These are phyloP conservation scores for Tor tambroides DNA, from an alignment of 2,113 vertebrate species.

Conservation along the genomic window DNA sequence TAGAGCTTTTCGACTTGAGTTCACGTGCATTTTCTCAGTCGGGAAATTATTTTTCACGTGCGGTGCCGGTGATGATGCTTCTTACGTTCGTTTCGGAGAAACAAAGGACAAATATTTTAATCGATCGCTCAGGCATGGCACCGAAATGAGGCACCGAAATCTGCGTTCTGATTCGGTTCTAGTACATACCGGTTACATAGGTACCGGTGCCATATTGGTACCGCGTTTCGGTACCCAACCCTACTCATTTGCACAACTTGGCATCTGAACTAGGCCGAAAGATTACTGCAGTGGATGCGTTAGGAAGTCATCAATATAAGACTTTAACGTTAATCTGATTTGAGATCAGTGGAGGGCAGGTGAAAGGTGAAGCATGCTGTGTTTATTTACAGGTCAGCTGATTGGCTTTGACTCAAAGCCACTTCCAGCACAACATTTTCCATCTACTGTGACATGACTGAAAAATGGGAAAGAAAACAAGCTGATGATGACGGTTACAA, in stretches of 20 bases:
- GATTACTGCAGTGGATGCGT: constrained; percentile 44
- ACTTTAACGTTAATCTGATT: constrained; percentile 59
- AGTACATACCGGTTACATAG: too few species aligned
- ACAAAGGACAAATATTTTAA: too few species aligned
- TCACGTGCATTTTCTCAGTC: too few species aligned
- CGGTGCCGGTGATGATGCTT: too few species aligned
- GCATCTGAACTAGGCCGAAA: constrained; percentile 10
- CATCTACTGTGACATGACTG: not conserved
- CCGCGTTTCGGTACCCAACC: too few species aligned
- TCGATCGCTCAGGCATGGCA: too few species aligned
- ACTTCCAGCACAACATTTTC: not conserved
- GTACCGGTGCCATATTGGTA: too few species aligned
- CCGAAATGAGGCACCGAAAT: too few species aligned
- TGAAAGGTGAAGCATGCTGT: constrained; percentile 30
- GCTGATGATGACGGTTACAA: not conserved
- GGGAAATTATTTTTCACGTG: too few species aligned
- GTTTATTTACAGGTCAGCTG: constrained; percentile 36
- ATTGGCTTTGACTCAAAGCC: not conserved
- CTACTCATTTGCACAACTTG: not conserved
- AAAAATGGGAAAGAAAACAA: not conserved
- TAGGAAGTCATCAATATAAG: constrained; percentile 53
- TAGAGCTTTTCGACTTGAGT: too few species aligned
- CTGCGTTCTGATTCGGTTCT: too few species aligned
- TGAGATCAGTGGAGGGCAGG: constrained; percentile 36
- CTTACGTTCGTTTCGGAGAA: too few species aligned